phyloP scores from a whole-genome alignment of 2,888 invertebrate genomes.

The Drosophila infuscata region DNA sequence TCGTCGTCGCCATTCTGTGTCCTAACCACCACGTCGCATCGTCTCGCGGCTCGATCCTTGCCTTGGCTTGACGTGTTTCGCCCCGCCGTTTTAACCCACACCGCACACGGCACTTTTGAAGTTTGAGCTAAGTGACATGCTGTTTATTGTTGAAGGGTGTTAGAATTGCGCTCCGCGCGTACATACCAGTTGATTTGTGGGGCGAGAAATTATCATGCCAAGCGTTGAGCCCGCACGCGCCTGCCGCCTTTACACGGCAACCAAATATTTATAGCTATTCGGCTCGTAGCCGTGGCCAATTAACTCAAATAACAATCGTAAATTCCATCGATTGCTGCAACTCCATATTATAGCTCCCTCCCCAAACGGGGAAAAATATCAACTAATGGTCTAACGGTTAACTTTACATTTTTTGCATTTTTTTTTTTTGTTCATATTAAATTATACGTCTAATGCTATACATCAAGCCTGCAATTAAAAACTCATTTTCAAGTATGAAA shows the following conservation, averaged over 20 bases:
- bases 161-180: constrained; percentile 82
- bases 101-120: constrained; percentile 79
- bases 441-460: not conserved
- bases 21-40: constrained; percentile 22
- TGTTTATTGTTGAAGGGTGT: constrained; percentile 85
- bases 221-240: constrained; percentile 73
- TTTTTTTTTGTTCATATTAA: not conserved
- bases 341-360: not conserved
- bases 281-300: constrained; percentile 38
- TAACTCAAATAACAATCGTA: constrained; percentile 42
- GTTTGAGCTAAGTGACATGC: constrained; percentile 85
- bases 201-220: constrained; percentile 82
- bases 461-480: not conserved
- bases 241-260: constrained; percentile 59
- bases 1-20: constrained; percentile 2
- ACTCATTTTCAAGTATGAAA: not conserved
- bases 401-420: not conserved
- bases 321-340: constrained; percentile 27
- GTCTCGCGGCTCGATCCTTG: constrained; percentile 8
- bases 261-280: constrained; percentile 48
- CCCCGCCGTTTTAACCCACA: constrained; percentile 29
- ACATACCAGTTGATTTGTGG: constrained; percentile 70
- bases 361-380: not conserved
- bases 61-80: constrained; percentile 4
- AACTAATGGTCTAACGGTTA: not conserved